Conservation (phyloP, 2,888 invertebrate genomes). For the Rhopalosiphum nymphaeae region DNA sequence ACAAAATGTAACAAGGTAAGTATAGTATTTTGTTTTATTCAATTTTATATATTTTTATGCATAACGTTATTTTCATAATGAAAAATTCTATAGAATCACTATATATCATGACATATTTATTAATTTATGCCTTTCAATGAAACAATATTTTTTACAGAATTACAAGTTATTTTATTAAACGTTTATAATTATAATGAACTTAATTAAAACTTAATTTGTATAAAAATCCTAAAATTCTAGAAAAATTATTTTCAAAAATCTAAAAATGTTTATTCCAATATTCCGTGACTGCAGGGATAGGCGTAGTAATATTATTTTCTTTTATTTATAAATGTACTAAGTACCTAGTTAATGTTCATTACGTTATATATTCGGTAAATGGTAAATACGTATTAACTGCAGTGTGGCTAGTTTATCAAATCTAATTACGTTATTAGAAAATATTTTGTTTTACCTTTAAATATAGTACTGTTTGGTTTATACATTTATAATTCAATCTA, state of each 20-base stretch:
- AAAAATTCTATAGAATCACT: background rate
- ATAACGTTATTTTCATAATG: background rate
- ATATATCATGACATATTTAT: no score
- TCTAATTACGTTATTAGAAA: background rate
- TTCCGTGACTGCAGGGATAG: background rate
- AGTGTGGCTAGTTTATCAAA: background rate
- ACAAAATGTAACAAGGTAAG: conserved; percentile 12
- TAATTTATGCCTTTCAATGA: background rate
- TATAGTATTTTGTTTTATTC: background rate
- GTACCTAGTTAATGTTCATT: background rate
- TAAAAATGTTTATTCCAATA: background rate
- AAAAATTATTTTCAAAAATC: background rate
- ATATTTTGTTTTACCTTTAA: background rate
- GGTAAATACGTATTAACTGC: background rate
- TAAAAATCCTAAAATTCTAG: background rate
- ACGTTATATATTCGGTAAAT: background rate
- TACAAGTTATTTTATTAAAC: background rate
- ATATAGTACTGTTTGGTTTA: background rate
- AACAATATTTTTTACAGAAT: background rate
- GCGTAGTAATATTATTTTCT: background rate
- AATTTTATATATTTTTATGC: background rate
- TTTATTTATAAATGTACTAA: background rate
- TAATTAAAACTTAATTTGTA: background rate
- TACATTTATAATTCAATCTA: background rate
- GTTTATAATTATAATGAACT: background rate